Conservation (phyloP, 1,140 invertebrate genomes). For the Scylla paramamosain region DNA sequence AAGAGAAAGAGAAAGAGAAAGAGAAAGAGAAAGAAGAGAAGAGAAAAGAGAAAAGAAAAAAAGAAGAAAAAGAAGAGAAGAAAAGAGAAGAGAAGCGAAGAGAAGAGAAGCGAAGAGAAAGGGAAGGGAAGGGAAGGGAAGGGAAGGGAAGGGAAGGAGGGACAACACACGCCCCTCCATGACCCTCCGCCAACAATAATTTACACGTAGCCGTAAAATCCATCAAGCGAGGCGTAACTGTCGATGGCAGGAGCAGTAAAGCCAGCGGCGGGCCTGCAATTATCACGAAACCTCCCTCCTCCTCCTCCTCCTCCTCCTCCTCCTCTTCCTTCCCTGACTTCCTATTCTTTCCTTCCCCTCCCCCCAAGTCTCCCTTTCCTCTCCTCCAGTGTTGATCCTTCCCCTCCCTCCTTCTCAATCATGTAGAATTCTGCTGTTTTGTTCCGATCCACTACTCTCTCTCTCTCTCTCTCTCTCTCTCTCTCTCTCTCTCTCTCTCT, state of each 20-base stretch:
- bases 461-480: conserved; percentile 20
- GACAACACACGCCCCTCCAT: conserved; percentile 9
- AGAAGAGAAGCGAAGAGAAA: not conserved
- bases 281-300: not conserved
- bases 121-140: not conserved
- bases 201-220: conserved; percentile 57
- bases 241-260: conserved; percentile 48
- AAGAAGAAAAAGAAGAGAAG: not conserved
- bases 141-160: not conserved
- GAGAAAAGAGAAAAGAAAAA: not conserved
- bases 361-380: not conserved
- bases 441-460: no score
- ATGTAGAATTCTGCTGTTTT: not conserved
- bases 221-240: conserved; percentile 54
- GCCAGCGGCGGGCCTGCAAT: conserved; percentile 7
- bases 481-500: conserved; percentile 20
- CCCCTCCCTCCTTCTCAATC: no score
- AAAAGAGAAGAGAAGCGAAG: not conserved
- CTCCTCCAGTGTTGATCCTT: not conserved
- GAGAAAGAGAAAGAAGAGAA: not conserved
- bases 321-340: not conserved
- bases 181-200: not conserved
- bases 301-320: not conserved
- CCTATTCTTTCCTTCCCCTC: not conserved
- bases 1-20: conserved; percentile 7